Evolutionary conservation across 2,888 invertebrate species (phyloP), one percentile per base, ranked within the genome.

Genomic region (Philopedon plagiatum): DNA sequence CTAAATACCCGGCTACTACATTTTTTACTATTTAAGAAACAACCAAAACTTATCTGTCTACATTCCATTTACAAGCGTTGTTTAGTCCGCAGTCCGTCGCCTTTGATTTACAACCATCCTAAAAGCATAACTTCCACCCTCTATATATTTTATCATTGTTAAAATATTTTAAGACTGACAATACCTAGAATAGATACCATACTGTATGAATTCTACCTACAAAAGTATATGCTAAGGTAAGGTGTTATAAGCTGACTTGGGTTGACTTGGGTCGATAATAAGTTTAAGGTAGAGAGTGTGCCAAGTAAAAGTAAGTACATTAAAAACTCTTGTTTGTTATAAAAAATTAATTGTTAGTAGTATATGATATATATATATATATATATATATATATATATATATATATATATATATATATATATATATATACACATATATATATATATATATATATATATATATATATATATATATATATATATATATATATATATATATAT

Each of bases 281-380:
- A 61, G 44, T 21, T 29, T 8, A 19, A 61, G 11, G 1, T 61
- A 61, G 5, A n/a, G n/a, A 44, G 61, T 15, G 61, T 7, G 23
- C 13, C 13, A 44, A 61, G 29, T 5, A 61, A 23, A 15, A 13
- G 13, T 15, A 39, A 39, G 13, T 15, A 34, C 11, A 8, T 11
- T 9, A 34, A 2, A 9, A 8, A 5, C 11, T 34, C 2, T 34
- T 9, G 9, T 34, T 9, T 11, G n/a, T n/a, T n/a, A n/a, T n/a
- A n/a, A n/a, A n/a, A n/a, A n/a, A n/a, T n/a, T n/a, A n/a, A n/a
- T n/a, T n/a, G n/a, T n/a, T n/a, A n/a, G n/a, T n/a, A n/a, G n/a
- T n/a, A n/a, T n/a, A n/a, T n/a, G n/a, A n/a, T n/a, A n/a, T n/a
- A n/a, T n/a, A n/a, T n/a, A n/a, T n/a, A n/a, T n/a, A n/a, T n/a